Base-by-base conservation (phyloP, 2,888 invertebrate species). In the Andrena praecox region DNA sequence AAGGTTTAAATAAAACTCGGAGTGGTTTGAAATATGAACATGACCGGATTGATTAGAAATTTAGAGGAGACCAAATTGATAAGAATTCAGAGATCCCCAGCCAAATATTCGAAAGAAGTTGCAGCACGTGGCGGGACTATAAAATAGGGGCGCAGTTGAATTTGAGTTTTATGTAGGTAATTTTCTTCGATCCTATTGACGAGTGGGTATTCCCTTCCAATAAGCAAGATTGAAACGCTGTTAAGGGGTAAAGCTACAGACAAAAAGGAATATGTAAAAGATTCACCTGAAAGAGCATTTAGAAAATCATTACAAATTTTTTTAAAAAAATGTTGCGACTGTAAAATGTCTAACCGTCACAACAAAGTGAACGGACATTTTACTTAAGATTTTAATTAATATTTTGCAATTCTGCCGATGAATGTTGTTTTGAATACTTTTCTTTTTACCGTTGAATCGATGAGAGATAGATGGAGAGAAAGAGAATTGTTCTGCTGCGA, bases 321-420 rank as follows among this genome's bases (percentile, higher is more conserved):
- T 31, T n/a, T 52, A 24, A 7, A 24, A 56, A 20, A 24, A 56
- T 24, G 10, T 59, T 27, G 6, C 16, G 35, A 60, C 35, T 50
- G 29, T 42, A 42, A 42, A 64, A 64, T 69, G 52, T 79, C 59
- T 59, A 60, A 62, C 62, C 50, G 35, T 50, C 35, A 69, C 72
- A 60, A 64, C 79, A 56, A 77, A 69, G 59, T 24, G 24, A 50
- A 50, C 48, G 3, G 56, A 27, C 12, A 20, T 20, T 62, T 71
- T 60, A 48, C 12, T 31, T 20, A 20, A 50, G 31, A 20, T 31
- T 52, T 27, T n/a, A 33, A 42, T 33, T 5, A 29, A 73, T 73
- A 73, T 27, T 56, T 73, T 73, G 52, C 56, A 56, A 7, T 24
- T 24, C 1, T 5, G 5, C 3, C 27, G n/a, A 31, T 27, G 29